These are phyloP conservation scores for Limnephilus marmoratus DNA, from an alignment of 2,888 invertebrate genomes.

Conservation along the genomic window DNA sequence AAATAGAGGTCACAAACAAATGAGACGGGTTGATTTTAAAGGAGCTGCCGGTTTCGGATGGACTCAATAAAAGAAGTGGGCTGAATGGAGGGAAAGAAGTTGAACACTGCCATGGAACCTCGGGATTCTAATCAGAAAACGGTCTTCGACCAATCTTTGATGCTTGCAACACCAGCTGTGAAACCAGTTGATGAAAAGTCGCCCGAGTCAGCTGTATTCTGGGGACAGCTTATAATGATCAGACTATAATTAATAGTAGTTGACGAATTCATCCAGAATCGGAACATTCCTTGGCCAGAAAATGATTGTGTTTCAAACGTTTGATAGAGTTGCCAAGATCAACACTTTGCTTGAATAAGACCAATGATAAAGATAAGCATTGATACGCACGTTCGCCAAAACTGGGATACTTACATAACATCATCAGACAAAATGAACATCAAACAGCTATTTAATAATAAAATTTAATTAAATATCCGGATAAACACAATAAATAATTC, in stretches of 20 bases:
- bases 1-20: no score
- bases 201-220: not conserved
- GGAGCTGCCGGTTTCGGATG: no score
- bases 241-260: not conserved
- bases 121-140: no score
- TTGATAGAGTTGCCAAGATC: not conserved
- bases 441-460: not conserved
- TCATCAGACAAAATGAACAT: not conserved
- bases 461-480: not conserved
- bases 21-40: no score
- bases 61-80: no score
- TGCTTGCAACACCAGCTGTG: no score
- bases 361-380: not conserved
- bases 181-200: not conserved
- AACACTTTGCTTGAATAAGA: not conserved
- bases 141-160: no score
- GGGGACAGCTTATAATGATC: not conserved
- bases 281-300: not conserved
- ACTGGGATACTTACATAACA: not conserved
- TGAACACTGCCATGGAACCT: no score
- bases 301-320: not conserved
- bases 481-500: no score
- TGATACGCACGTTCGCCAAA: not conserved
- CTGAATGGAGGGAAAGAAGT: no score
- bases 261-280: not conserved